Evolutionary conservation across 2,888 invertebrate genomes (phyloP), one percentile per base, ranked within the genome.

Genomic region (Orchestes rusci): DNA sequence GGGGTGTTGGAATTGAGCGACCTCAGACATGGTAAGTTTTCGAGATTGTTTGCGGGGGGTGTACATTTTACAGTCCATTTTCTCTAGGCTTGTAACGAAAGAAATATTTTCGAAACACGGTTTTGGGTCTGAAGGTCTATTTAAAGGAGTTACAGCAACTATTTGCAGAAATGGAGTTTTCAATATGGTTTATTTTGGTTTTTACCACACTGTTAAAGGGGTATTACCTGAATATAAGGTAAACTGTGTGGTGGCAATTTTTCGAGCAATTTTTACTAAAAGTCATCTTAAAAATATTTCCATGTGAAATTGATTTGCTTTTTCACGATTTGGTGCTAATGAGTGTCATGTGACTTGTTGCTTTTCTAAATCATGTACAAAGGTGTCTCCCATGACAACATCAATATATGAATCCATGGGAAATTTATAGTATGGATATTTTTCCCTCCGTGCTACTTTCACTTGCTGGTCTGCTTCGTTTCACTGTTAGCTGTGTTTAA

Each of bases 101-200:
- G 75, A 84, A 56, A 94, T 95, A 43, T 72, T 91, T 0, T 70
- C 74, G 43, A 76, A 78, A 37, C 70, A 80, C 58, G 95, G 95
- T 1, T 71, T 91, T 15, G 92, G 93, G 1, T 74, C 77, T 0
- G 73, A 72, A 51, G 94, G 93, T 0, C 71, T 94, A 0, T 88
- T 89, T 62, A 90, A 88, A 67, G 95, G 94, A 2, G 67, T 95
- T 0, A 84, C 88, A 0, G 87, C 94, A 0, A 95, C 94, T 1
- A 79, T 94, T 59, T 82, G 83, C 4, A 76, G 95, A 55, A 92
- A 94, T 72, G 92, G 90, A 1, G 74, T 87, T 3, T 95, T 93
- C 66, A 96, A 95, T 66, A 87, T 86, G 80, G 77, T 93, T 36
- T 96, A 95, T 68, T 94, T 96, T 64, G 92, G 95, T 23, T 89